Percentiles rank a stretch among this genome's conserved stretches.
Evolutionary conservation across 2,888 invertebrate genomes (phyloP).

Genomic region (Uloborus plumipes): DNA sequence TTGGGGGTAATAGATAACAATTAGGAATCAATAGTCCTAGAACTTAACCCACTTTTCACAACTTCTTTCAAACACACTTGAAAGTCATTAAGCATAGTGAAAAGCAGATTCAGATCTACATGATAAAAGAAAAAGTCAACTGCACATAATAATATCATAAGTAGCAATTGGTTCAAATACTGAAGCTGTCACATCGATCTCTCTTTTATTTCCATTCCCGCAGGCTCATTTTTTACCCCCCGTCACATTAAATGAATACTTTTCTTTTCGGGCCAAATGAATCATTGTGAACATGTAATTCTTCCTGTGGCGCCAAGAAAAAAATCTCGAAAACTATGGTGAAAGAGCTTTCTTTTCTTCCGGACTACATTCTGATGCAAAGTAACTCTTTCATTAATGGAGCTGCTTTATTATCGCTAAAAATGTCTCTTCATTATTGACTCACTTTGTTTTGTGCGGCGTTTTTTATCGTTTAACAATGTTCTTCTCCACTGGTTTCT

Average conservation of each 20-base stretch:
- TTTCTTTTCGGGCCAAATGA: conserved; percentile 1
- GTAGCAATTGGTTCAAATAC: not conserved
- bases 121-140: conserved; percentile 8
- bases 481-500: not conserved
- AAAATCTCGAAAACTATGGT: not conserved
- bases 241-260: not conserved
- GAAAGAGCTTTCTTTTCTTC: not conserved
- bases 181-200: not conserved
- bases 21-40: no score
- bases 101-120: conserved; percentile 8
- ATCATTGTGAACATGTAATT: conserved; percentile 15
- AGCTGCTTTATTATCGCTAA: conserved; percentile 3
- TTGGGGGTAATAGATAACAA: no score
- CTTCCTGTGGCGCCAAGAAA: conserved; percentile 3
- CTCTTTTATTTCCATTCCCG: conserved; percentile 2
- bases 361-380: conserved; percentile 12
- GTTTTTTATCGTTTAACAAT: conserved; percentile 11
- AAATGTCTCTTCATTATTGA: conserved; percentile 1
- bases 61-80: no score
- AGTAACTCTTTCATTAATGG: conserved; percentile 13
- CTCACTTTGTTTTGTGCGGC: not conserved
- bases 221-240: not conserved
- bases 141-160: conserved; percentile 2
- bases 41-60: no score
- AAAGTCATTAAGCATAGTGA: no score